These are phyloP conservation scores for Tetragonula carbonaria DNA, from an alignment of 2,888 invertebrate genomes.

Conservation along the genomic window DNA sequence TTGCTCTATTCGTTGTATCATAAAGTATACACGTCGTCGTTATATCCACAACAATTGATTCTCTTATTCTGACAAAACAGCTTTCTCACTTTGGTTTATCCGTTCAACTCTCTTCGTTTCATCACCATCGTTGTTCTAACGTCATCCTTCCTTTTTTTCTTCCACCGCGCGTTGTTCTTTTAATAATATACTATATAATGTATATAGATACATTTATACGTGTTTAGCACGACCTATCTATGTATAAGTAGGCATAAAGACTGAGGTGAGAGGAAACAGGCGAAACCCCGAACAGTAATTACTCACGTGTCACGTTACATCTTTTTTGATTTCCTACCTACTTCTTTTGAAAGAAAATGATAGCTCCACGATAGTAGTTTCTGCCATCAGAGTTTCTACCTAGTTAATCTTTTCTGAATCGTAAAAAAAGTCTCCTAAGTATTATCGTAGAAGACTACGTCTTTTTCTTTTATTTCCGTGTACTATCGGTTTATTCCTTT, in stretches of 20 bases:
- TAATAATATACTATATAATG: conserved; percentile 54
- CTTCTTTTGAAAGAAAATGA: conserved; percentile 34
- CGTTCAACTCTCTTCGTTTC: conserved; percentile 29
- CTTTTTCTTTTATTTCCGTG: background rate
- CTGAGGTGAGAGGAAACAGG: conserved; percentile 76
- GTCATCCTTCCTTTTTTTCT: conserved; percentile 41
- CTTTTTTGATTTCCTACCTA: conserved; percentile 1
- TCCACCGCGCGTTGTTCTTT: conserved; percentile 37
- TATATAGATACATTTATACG: conserved; percentile 66
- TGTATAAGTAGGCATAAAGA: conserved; percentile 79
- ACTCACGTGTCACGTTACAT: conserved; percentile 38
- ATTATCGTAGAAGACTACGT: background rate
- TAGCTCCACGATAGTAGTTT: conserved; percentile 21
- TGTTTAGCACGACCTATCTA: conserved; percentile 80
- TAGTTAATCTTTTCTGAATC: conserved; percentile 22
- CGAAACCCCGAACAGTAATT: conserved; percentile 51
- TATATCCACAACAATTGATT: conserved; percentile 23
- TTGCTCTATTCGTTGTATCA: conserved; percentile 50
- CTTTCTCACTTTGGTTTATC: conserved; percentile 16
- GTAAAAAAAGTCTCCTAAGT: conserved; percentile 25
- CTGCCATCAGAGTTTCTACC: conserved; percentile 19
- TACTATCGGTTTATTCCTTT: background rate
- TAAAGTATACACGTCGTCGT: conserved; percentile 20
- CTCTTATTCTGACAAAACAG: conserved; percentile 73
- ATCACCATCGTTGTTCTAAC: conserved; percentile 51